Base-by-base conservation (phyloP, 1,140 invertebrate species). In the Zophobas atratus region DNA sequence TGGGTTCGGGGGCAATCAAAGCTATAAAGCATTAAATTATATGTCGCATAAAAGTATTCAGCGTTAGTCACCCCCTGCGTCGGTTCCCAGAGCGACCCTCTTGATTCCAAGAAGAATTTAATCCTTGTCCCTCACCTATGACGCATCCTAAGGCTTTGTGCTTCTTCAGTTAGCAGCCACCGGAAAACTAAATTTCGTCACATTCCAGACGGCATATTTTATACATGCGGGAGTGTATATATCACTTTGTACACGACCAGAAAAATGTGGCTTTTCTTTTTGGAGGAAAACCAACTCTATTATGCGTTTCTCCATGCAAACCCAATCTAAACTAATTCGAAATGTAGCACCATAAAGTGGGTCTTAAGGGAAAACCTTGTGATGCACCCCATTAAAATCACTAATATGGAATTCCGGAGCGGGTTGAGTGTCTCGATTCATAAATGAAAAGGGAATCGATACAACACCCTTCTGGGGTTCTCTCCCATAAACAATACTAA, bases 31-130 rank as follows among this genome's bases (percentile, higher is more conserved):
- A 76, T 79, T 72, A 76, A 75, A 79, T 76, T 79, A 79, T 77
- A 79, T 70, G 77, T 76, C 78, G 76, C 55, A 76, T 79, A 79
- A 79, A 79, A 79, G 74, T 72, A 35, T 73, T 77, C 74, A 79
- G 63, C 76, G 70, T 76, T 73, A 79, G 78, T 76, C 78, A 79
- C 78, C 78, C 78, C 71, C 75, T 76, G 49, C 39, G 46, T 63
- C 39, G 56, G 51, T 76, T 71, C 76, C 70, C 76, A 77, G 48
- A 55, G 70, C 70, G 70, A 72, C 76, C 76, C 76, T 77, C 76
- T 70, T 73, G 60, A 77, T 77, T 77, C 76, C 43, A 20, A 20
- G 35, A 53, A 43, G 53, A 77, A 41, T 71, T 72, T 76, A 79
- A 79, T 79, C 78, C 70, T 43, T 53, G 57, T 70, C 77, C 77